phyloP scores from a whole-genome alignment of 92 coral and sea anemone species.

The Porites lobata region DNA sequence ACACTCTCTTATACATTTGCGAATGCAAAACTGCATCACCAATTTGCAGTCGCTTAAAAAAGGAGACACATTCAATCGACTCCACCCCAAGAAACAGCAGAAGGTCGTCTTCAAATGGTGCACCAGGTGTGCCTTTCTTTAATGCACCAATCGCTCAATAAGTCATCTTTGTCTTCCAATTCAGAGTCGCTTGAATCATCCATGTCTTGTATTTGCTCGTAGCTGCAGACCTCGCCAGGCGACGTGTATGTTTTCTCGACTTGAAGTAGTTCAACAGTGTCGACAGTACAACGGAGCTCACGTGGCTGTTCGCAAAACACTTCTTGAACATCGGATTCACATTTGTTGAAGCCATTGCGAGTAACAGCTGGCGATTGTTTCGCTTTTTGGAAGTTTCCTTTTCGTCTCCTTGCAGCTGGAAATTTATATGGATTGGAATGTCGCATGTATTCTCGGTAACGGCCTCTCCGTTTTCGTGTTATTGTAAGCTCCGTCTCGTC shows the following conservation, averaged over 20 bases:
- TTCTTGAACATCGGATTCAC: conserved; percentile 24
- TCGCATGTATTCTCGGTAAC: conserved; percentile 53
- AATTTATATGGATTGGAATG: conserved; percentile 57
- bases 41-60: conserved; percentile 49
- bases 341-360: conserved; percentile 9
- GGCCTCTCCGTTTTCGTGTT: conserved; percentile 50
- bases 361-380: conserved; percentile 8
- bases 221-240: conserved; percentile 41
- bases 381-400: neutral
- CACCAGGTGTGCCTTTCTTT: conserved; percentile 26
- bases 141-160: conserved; percentile 45
- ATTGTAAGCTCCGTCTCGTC: conserved; percentile 24
- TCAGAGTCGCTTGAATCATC: conserved; percentile 17
- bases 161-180: conserved; percentile 37
- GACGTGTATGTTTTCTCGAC: conserved; percentile 26
- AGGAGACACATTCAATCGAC: conserved; percentile 31
- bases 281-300: conserved; percentile 25
- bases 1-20: conserved; percentile 50
- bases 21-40: conserved; percentile 57
- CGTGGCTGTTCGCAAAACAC: conserved; percentile 30
- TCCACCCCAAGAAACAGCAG: conserved; percentile 29
- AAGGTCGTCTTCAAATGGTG: conserved; percentile 53
- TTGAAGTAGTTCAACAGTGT: conserved; percentile 23
- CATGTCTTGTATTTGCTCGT: conserved; percentile 35
- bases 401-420: conserved; percentile 9